Conservation (phyloP, 1,140 invertebrate genomes). For the Nylanderia fulva region DNA sequence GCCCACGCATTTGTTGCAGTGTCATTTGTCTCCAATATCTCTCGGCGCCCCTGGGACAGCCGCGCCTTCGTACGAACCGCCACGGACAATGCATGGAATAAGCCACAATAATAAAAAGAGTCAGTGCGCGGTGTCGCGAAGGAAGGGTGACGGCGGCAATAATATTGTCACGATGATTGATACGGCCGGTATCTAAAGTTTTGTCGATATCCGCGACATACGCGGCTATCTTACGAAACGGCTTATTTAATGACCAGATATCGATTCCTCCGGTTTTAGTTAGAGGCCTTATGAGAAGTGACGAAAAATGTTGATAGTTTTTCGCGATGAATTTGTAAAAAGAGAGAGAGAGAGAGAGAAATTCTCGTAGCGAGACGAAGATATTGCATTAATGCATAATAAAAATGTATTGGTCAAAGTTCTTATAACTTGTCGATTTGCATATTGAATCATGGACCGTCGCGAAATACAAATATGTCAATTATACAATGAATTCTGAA, state of each 20-base stretch:
- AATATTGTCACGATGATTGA: slow-evolving; percentile 63
- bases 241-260: slow-evolving; percentile 48
- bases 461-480: slow-evolving; percentile 29
- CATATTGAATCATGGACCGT: slow-evolving; percentile 9
- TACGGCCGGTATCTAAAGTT: slow-evolving; percentile 57
- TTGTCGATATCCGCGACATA: slow-evolving; percentile 49
- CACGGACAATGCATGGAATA: slow-evolving; percentile 82
- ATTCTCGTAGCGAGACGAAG: background rate
- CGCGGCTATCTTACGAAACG: slow-evolving; percentile 56
- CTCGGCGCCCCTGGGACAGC: slow-evolving; percentile 72
- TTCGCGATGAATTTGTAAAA: background rate
- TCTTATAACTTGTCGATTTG: slow-evolving; percentile 18
- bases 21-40: slow-evolving; percentile 86
- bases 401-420: slow-evolving; percentile 25
- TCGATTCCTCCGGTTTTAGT: slow-evolving; percentile 9
- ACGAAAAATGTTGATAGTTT: slow-evolving; percentile 11
- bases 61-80: slow-evolving; percentile 69
- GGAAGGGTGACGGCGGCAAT: slow-evolving; percentile 64
- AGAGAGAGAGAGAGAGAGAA: too few species aligned
- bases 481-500: slow-evolving; percentile 30
- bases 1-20: slow-evolving; percentile 82
- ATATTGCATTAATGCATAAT: slow-evolving; percentile 4
- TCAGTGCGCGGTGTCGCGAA: slow-evolving; percentile 66
- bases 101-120: slow-evolving; percentile 83
- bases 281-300: background rate